Evolutionary conservation across 2,888 invertebrate species (phyloP).

Genomic region (Oxyteleia sp.): DNA sequence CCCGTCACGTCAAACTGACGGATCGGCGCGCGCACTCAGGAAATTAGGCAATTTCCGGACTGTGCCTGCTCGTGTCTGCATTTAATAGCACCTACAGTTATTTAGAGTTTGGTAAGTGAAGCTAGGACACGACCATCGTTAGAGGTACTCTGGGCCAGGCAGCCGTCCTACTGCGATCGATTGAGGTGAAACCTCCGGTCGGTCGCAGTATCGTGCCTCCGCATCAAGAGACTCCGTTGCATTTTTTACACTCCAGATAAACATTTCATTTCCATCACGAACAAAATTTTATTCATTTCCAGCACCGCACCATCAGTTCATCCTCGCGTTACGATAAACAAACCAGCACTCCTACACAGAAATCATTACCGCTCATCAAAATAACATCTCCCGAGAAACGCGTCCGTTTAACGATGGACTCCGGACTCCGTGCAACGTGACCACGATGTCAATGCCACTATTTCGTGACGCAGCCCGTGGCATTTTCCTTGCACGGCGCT

Average conservation of each 20-base stretch:
- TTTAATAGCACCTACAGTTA: slow-evolving; percentile 84
- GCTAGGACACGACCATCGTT: slow-evolving; percentile 78
- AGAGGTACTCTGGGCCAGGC: slow-evolving; percentile 72
- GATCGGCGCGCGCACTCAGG: slow-evolving; percentile 88
- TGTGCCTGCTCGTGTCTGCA: slow-evolving; percentile 87
- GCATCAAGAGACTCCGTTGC: slow-evolving; percentile 59
- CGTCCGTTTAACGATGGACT: slow-evolving; percentile 49
- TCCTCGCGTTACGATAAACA: too few relatives aligned
- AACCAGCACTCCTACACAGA: neutral
- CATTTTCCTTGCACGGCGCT: slow-evolving; percentile 42
- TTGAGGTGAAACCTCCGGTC: slow-evolving; percentile 77
- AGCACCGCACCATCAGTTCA: too few relatives aligned
- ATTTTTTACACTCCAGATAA: slow-evolving; percentile 52
- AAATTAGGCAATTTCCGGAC: slow-evolving; percentile 88
- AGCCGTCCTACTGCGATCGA: slow-evolving; percentile 79
- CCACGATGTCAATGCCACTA: slow-evolving; percentile 63
- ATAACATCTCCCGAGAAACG: slow-evolving; percentile 29
- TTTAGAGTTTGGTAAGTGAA: slow-evolving; percentile 80
- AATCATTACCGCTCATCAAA: slow-evolving; percentile 24
- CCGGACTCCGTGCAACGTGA: slow-evolving; percentile 25
- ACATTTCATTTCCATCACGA: slow-evolving; percentile 24
- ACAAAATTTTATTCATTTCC: slow-evolving; percentile 11
- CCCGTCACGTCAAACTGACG: slow-evolving; percentile 87
- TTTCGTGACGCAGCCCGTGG: slow-evolving; percentile 55
- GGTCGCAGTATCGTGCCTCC: slow-evolving; percentile 70